Conservation (phyloP, 1,140 invertebrate species). For the Paraescarpia echinospica region DNA sequence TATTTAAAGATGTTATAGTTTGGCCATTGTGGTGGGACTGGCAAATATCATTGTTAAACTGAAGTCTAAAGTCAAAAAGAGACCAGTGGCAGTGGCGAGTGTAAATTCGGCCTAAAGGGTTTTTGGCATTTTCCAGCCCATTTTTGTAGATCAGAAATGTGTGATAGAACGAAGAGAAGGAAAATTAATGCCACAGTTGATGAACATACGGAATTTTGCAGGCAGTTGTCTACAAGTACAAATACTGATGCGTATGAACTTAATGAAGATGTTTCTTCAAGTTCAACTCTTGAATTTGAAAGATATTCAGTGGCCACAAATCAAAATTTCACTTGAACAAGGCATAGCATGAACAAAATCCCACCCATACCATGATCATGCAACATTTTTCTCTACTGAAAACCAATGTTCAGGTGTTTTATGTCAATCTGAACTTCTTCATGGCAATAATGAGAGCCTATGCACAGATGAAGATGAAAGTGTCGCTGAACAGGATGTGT, state of each 20-base stretch:
- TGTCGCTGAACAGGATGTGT: not conserved
- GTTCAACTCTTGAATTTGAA: too few relatives aligned
- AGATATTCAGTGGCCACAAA: not conserved
- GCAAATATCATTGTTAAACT: too few relatives aligned
- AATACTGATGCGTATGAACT: not conserved
- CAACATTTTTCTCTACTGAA: constrained; percentile 7
- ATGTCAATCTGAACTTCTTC: not conserved
- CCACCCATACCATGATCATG: not conserved
- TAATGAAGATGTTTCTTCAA: not conserved
- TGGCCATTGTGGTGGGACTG: too few relatives aligned
- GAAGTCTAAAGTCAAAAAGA: too few relatives aligned
- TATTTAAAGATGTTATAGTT: too few relatives aligned
- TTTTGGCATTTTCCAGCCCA: too few relatives aligned
- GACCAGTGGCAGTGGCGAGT: too few relatives aligned
- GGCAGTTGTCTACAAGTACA: not conserved
- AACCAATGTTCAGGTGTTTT: not conserved
- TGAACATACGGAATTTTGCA: not conserved
- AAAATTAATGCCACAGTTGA: not conserved
- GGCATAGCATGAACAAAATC: not conserved
- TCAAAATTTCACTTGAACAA: not conserved
- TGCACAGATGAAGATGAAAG: not conserved
- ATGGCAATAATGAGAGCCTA: not conserved
- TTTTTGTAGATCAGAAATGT: constrained; percentile 10
- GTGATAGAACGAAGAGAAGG: constrained; percentile 12
- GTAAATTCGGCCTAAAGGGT: too few relatives aligned